A percentile compares a stretch with the other conserved stretches of the same genome.
These are phyloP conservation scores for Melipona beecheii DNA, from an alignment of 2,888 invertebrate species.

Conservation along the genomic window DNA sequence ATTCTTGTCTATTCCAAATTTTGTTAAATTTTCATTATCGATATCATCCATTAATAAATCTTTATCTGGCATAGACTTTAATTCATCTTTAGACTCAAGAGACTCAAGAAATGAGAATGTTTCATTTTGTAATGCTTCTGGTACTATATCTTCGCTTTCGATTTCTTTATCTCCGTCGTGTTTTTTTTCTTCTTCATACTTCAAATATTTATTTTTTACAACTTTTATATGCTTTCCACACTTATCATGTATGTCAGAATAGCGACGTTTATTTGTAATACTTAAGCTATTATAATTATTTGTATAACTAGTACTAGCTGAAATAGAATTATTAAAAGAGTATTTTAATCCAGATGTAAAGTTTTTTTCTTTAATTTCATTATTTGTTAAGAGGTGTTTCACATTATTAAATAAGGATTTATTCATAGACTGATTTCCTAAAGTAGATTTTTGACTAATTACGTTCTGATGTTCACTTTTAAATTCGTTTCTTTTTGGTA, in stretches of 20 bases:
- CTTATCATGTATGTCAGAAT: slow-evolving; percentile 8
- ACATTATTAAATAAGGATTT: neutral
- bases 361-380: neutral
- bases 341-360: slow-evolving; percentile 11
- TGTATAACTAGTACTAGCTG: slow-evolving; percentile 19
- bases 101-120: neutral
- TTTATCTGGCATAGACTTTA: neutral
- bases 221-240: neutral
- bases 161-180: slow-evolving; percentile 28
- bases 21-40: slow-evolving; percentile 37
- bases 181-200: too few relatives aligned
- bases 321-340: neutral
- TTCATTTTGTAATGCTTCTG: slow-evolving; percentile 62
- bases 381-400: neutral
- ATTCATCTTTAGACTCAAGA: neutral
- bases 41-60: slow-evolving; percentile 67
- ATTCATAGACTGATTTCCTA: neutral
- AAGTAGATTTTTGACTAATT: slow-evolving; percentile 10
- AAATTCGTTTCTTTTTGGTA: slow-evolving; percentile 52
- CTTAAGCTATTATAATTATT: neutral
- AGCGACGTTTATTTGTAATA: slow-evolving; percentile 11
- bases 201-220: too few relatives aligned
- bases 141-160: slow-evolving; percentile 70
- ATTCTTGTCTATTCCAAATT: slow-evolving; percentile 3
- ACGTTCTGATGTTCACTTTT: slow-evolving; percentile 14